phyloP scores from a whole-genome alignment of 1,140 invertebrate genomes.

The Carposina sasakii region DNA sequence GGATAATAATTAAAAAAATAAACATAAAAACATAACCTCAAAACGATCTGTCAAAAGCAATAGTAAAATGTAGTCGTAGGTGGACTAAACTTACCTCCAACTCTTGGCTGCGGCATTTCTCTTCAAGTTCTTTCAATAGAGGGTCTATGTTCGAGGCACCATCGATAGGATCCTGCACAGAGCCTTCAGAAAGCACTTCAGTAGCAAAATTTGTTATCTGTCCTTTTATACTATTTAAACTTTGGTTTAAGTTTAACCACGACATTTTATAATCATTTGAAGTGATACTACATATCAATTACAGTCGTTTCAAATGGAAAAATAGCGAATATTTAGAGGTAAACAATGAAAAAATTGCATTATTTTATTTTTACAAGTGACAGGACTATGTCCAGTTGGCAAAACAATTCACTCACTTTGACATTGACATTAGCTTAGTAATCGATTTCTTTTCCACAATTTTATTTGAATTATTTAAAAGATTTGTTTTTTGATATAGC shows the following conservation, averaged over 20 bases:
- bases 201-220: constrained; percentile 84
- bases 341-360: constrained; percentile 68
- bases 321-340: constrained; percentile 39
- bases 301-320: constrained; percentile 27
- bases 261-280: constrained; percentile 74
- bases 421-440: constrained; percentile 5
- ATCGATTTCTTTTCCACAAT: no score
- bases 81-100: constrained; percentile 75
- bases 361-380: constrained; percentile 62
- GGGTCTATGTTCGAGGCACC: constrained; percentile 51
- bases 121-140: constrained; percentile 74
- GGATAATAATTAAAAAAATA: constrained; percentile 18
- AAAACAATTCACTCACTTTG: constrained; percentile 53
- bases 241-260: constrained; percentile 83
- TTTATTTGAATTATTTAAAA: no score
- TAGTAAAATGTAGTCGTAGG: constrained; percentile 18
- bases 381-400: constrained; percentile 68
- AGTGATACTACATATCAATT: constrained; percentile 47
- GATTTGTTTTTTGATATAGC: no score
- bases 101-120: constrained; percentile 75
- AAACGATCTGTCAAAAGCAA: constrained; percentile 41
- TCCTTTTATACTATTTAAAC: constrained; percentile 81
- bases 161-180: constrained; percentile 72
- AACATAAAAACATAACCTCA: constrained; percentile 51
- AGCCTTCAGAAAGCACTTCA: constrained; percentile 78